Evolutionary conservation across 2,797 vertebrate genomes (phyloP).

Genomic region (Gallirallus australis): DNA sequence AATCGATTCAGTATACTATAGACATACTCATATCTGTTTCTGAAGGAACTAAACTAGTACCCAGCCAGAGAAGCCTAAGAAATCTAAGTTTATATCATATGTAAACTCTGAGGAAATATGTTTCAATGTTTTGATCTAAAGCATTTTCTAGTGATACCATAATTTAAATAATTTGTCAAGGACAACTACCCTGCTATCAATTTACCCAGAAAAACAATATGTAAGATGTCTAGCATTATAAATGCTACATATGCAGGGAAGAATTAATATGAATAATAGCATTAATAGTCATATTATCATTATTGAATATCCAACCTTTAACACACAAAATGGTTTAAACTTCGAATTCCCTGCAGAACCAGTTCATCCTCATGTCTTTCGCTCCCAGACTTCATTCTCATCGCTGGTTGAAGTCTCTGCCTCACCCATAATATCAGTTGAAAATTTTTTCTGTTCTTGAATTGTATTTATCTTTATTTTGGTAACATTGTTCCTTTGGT

Average conservation of each 20-base stretch:
- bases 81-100: not conserved
- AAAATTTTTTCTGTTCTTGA: not conserved
- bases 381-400: not conserved
- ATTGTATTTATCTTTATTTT: not conserved
- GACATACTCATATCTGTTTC: not conserved
- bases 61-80: not conserved
- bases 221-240: not conserved
- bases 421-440: not conserved
- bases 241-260: not conserved
- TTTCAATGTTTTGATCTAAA: not conserved
- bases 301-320: not conserved
- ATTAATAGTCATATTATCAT: not conserved
- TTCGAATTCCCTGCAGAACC: not conserved
- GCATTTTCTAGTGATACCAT: not conserved
- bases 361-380: not conserved
- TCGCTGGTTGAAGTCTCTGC: not conserved
- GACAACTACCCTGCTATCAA: not conserved
- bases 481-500: not conserved
- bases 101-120: not conserved
- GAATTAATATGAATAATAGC: not conserved
- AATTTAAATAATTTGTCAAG: not conserved
- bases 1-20: not conserved
- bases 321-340: not conserved
- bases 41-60: not conserved
- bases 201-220: not conserved